Percentiles rank a stretch among this genome's conserved stretches.
Conservation (phyloP, 2,888 invertebrate species). For the Apocheima hispidaria region DNA sequence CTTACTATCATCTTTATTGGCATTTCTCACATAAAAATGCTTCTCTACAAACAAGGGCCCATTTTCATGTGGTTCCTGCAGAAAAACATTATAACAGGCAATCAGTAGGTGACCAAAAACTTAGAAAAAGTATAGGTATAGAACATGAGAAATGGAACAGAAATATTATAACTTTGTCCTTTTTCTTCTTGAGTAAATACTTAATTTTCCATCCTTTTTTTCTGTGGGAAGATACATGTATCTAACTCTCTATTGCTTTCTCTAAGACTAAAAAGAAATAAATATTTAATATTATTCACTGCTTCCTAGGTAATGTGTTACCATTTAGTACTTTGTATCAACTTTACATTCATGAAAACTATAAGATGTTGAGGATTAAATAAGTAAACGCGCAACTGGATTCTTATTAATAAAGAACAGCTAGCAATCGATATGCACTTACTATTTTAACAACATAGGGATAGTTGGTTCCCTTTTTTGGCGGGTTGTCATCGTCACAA, state of each 20-base stretch:
- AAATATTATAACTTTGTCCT: too few species aligned
- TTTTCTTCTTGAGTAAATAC: too few species aligned
- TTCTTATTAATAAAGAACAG: not conserved
- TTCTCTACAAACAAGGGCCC: constrained; percentile 98
- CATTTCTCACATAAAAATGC: constrained; percentile 94
- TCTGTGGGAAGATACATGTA: too few species aligned
- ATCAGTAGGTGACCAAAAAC: not conserved
- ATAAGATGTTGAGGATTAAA: too few species aligned
- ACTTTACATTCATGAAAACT: too few species aligned
- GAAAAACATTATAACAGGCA: not conserved
- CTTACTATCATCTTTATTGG: constrained; percentile 90
- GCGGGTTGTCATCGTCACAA: constrained; percentile 84
- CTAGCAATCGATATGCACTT: constrained; percentile 74
- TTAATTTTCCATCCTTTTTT: too few species aligned
- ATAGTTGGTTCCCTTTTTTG: constrained; percentile 83
- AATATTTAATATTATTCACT: too few species aligned
- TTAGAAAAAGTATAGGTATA: not conserved
- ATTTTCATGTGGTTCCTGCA: constrained; percentile 95
- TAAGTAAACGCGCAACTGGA: not conserved
- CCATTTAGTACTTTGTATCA: too few species aligned
- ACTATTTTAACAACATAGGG: constrained; percentile 93
- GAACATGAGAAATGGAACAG: too few species aligned
- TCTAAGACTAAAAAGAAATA: too few species aligned
- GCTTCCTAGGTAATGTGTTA: too few species aligned
- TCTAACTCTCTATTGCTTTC: too few species aligned